These are phyloP conservation scores for Carettochelys insculpta DNA, from an alignment of 2,113 vertebrate species.

Conservation along the genomic window DNA sequence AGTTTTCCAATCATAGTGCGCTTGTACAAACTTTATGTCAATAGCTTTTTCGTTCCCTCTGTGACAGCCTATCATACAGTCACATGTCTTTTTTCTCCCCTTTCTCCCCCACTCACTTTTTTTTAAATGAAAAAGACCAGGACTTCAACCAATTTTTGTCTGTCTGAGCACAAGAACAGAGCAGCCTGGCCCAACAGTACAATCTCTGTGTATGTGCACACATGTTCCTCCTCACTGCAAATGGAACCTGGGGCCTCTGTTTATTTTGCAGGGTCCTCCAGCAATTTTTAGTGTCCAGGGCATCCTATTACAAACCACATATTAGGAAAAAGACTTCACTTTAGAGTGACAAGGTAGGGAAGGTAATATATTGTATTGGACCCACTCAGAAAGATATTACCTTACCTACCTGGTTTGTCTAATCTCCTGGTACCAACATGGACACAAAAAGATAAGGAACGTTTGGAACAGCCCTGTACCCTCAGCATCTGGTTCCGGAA, in stretches of 20 bases:
- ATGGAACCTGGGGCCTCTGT: background rate
- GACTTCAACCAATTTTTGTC: fast-evolving
- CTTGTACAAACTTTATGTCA: fast-evolving
- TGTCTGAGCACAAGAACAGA: fast-evolving
- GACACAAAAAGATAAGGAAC: background rate
- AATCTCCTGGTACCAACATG: background rate
- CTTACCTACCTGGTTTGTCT: background rate
- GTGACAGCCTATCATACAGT: background rate
- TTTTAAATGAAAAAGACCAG: background rate
- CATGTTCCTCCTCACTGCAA: fast-evolving
- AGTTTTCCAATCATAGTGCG: fast-evolving
- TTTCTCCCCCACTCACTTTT: no score
- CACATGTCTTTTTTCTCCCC: background rate
- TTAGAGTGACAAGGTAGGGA: background rate
- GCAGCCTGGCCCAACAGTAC: background rate
- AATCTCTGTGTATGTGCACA: fast-evolving
- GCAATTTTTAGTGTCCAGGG: background rate
- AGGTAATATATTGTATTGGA: background rate
- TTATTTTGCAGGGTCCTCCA: fast-evolving
- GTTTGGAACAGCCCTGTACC: background rate
- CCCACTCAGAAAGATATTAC: background rate
- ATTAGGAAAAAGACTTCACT: background rate
- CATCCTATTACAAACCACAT: background rate
- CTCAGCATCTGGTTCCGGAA: background rate
- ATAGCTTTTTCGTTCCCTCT: fast-evolving